Evolutionary conservation across 92 coral and sea anemone species (phyloP).

Genomic region (Siderastrea siderea): DNA sequence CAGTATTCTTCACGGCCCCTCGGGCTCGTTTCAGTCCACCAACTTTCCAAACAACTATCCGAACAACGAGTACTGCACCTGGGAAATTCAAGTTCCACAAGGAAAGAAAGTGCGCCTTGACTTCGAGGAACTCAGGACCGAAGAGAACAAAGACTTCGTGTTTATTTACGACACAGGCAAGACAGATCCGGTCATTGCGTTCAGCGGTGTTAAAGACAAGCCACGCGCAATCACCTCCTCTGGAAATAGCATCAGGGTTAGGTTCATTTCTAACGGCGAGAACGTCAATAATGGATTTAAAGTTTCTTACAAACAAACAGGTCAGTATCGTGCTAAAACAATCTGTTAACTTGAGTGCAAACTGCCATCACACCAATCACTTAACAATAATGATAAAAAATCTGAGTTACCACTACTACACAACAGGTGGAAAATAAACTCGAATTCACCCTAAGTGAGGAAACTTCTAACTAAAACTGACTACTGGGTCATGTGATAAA

Average conservation of each 20-base stretch:
- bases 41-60: conserved; percentile 93
- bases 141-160: conserved; percentile 81
- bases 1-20: conserved; percentile 84
- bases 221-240: conserved; percentile 96
- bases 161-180: conserved; percentile 90
- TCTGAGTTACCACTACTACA: too few relatives aligned
- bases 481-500: too few relatives aligned
- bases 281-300: conserved; percentile 89
- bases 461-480: too few relatives aligned
- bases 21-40: conserved; percentile 88
- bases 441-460: too few relatives aligned
- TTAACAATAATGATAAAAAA: too few relatives aligned
- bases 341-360: too few relatives aligned
- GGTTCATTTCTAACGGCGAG: conserved; percentile 87
- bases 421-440: too few relatives aligned
- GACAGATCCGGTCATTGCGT: conserved; percentile 88
- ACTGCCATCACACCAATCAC: too few relatives aligned
- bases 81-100: conserved; percentile 94
- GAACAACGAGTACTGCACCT: conserved; percentile 95
- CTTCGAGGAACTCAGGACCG: conserved; percentile 88
- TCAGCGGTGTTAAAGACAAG: conserved; percentile 91
- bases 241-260: conserved; percentile 87
- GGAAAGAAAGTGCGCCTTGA: conserved; percentile 93
- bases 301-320: conserved; percentile 88
- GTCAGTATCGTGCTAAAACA: conserved; percentile 38